phyloP scores from a whole-genome alignment of 1,140 invertebrate genomes.

The Drosophila nigromelanica region DNA sequence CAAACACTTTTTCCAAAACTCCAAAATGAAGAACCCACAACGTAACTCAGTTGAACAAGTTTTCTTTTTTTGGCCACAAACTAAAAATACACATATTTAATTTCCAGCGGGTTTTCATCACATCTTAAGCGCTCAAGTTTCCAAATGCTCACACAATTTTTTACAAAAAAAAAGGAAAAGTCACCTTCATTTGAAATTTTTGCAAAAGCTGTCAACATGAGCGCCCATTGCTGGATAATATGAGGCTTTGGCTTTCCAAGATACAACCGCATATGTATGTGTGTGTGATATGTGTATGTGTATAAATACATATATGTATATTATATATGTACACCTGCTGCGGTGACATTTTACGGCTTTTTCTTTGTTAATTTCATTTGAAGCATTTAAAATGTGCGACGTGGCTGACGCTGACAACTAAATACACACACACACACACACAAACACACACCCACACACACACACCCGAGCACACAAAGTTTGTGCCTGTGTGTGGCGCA shows the following conservation, averaged over 20 bases:
- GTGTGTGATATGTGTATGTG: slow-evolving; percentile 22
- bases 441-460: slow-evolving; percentile 19
- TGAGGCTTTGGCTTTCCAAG: slow-evolving; percentile 43
- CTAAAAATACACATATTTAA: slow-evolving; percentile 45
- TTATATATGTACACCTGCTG: slow-evolving; percentile 65
- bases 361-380: slow-evolving; percentile 82
- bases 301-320: slow-evolving; percentile 17
- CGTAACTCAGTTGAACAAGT: slow-evolving; percentile 10
- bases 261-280: slow-evolving; percentile 13
- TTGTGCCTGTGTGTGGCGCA: slow-evolving; percentile 30
- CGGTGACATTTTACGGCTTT: slow-evolving; percentile 78
- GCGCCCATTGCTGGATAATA: slow-evolving; percentile 50
- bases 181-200: slow-evolving; percentile 69
- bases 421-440: slow-evolving; percentile 58
- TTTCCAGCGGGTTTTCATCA: slow-evolving; percentile 35
- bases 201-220: slow-evolving; percentile 51
- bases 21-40: slow-evolving; percentile 21
- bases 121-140: slow-evolving; percentile 12
- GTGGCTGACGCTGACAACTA: slow-evolving; percentile 74
- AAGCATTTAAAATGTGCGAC: slow-evolving; percentile 77
- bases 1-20: slow-evolving; percentile 9
- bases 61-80: slow-evolving; percentile 1
- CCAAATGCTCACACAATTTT: slow-evolving; percentile 35
- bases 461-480: slow-evolving; percentile 1
- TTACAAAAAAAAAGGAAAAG: slow-evolving; percentile 15